phyloP scores from a whole-genome alignment of 2,888 invertebrate genomes.

The Portevinia maculata region DNA sequence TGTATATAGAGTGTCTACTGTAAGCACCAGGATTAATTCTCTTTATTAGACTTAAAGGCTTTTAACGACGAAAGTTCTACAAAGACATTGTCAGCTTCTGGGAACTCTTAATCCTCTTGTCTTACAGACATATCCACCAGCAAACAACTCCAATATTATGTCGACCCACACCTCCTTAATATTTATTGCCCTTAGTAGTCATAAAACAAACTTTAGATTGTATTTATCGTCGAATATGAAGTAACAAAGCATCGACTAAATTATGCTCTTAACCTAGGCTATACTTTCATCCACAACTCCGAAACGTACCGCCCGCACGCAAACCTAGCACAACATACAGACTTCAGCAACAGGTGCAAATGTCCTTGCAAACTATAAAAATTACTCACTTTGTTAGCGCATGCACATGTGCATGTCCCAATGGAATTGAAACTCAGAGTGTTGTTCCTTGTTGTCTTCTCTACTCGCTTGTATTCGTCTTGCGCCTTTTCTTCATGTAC shows the following conservation, averaged over 20 bases:
- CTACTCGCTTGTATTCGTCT: not conserved
- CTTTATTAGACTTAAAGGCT: no score
- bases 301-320: not conserved
- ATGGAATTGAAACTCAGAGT: constrained; percentile 43
- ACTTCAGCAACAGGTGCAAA: constrained; percentile 58
- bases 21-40: no score
- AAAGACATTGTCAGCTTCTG: no score
- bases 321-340: not conserved
- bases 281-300: not conserved
- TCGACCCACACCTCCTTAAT: no score
- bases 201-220: not conserved
- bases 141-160: no score
- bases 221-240: not conserved
- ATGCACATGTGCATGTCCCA: constrained; percentile 67
- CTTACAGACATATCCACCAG: no score
- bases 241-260: not conserved
- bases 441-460: not conserved
- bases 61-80: no score
- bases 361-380: constrained; percentile 37
- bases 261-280: not conserved
- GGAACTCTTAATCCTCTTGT: no score
- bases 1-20: no score
- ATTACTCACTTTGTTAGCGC: constrained; percentile 39
- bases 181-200: no score
- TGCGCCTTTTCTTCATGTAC: not conserved